phyloP scores from a whole-genome alignment of 2,113 vertebrate genomes.

The Holacanthus passer region DNA sequence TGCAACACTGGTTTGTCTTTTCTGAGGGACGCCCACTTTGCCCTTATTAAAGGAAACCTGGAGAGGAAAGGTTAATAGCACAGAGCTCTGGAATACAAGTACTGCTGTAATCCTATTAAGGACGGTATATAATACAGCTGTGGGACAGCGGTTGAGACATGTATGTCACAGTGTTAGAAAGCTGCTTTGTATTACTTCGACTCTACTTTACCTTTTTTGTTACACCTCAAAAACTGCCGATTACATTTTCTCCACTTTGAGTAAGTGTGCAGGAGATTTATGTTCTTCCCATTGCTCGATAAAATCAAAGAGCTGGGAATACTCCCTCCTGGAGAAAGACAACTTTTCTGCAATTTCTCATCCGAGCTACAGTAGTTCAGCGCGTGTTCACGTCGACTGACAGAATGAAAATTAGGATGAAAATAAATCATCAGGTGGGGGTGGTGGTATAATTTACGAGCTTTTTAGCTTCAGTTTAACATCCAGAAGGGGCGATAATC shows the following conservation, averaged over 20 bases:
- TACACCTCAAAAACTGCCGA: constrained; percentile 28
- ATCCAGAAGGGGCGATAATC: background rate
- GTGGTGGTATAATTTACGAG: constrained; percentile 7
- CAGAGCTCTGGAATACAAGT: constrained; percentile 47
- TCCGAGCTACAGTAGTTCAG: constrained; percentile 33
- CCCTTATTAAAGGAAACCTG: constrained; percentile 62
- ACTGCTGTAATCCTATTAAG: constrained; percentile 69
- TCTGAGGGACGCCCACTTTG: constrained; percentile 56
- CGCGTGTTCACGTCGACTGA: constrained; percentile 13
- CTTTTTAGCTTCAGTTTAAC: constrained; percentile 26
- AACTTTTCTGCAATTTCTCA: constrained; percentile 57
- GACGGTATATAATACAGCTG: constrained; percentile 39
- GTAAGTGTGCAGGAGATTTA: constrained; percentile 53
- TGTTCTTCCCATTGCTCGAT: constrained; percentile 44
- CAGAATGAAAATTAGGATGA: constrained; percentile 38
- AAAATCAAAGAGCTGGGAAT: constrained; percentile 53
- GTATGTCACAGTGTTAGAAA: constrained; percentile 24
- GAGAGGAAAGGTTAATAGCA: constrained; percentile 67
- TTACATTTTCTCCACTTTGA: constrained; percentile 43
- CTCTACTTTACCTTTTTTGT: constrained; percentile 13
- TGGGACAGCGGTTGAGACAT: constrained; percentile 33
- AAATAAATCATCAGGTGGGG: constrained; percentile 39
- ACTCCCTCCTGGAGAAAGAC: constrained; percentile 44
- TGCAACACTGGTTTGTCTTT: constrained; percentile 49
- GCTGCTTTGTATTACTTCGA: constrained; percentile 11